Evolutionary conservation across 1,140 invertebrate genomes (phyloP), one percentile per base, ranked within the genome.

Genomic region (Rhyacophila brunnea): DNA sequence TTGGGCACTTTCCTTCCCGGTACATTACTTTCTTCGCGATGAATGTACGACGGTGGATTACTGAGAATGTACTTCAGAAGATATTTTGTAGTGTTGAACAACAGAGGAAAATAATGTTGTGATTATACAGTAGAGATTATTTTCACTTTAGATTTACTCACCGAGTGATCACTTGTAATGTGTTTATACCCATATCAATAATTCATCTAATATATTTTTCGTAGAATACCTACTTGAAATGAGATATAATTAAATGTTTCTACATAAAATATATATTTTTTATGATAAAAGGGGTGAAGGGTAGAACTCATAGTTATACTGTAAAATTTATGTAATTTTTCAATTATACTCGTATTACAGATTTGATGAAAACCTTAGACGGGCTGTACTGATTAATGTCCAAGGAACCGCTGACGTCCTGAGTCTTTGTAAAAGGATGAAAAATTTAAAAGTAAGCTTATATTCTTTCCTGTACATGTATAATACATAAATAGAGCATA

Each of bases 331-430:
- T 10, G 28, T 19, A 51, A 2, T 1, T 19, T 38, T 13, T 2
- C 2, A 14, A 38, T n/a, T 34, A 13, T 45, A 28, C 11, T 35
- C 45, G 11, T 44, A 10, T 18, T 45, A 17, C 28, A 84, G 86
- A 62, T 94, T 94, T 69, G 87, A 92, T 67, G 91, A 91, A 68
- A 78, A 81, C 10, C 68, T 94, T 6, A 81, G 83, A 66, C 6
- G 56, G 0, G 75, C 81, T 0, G 69, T 80, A 2, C 70, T 75
- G 4, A 79, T 81, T 10, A 87, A 87, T 58, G 73, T 85, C 1
- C 71, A 68, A 47, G 81, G 79, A 7, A 81, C 81, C 0, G 76
- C 75, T 52, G 68, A 74, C 10, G 57, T 85, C 6, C 20, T 85
- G 2, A 60, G 77, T 6, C 69, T 85, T 1, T 78, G 81, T 2